A percentile compares a stretch with the other conserved stretches of the same genome.
Conservation (phyloP, 1,140 invertebrate species). For the Theocolax elegans region DNA sequence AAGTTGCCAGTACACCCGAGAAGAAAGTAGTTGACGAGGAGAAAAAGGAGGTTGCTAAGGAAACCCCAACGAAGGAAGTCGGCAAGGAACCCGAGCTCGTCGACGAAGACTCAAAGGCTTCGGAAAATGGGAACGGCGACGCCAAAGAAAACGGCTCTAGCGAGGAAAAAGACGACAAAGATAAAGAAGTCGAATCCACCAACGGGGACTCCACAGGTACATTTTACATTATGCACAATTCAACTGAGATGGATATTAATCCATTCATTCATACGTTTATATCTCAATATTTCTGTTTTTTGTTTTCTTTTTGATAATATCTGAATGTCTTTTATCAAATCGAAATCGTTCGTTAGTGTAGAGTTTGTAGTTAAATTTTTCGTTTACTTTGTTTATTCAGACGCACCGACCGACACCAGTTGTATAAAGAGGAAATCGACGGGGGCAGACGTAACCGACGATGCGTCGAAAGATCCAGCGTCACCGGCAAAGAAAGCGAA, state of each 20-base stretch:
- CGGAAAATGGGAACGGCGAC: constrained; percentile 55
- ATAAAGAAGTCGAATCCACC: constrained; percentile 71
- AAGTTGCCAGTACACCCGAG: constrained; percentile 70
- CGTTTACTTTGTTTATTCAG: constrained; percentile 48
- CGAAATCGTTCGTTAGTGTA: too few relatives aligned
- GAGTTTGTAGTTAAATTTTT: too few relatives aligned
- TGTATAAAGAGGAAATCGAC: constrained; percentile 80
- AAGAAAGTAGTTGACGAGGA: constrained; percentile 66
- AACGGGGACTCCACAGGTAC: constrained; percentile 68
- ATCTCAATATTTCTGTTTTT: too few relatives aligned
- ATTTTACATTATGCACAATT: too few relatives aligned
- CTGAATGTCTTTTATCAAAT: too few relatives aligned
- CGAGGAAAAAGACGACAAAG: constrained; percentile 65
- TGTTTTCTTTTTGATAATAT: too few relatives aligned
- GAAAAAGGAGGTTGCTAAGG: constrained; percentile 49
- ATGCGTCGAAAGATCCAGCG: constrained; percentile 68
- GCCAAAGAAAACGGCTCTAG: constrained; percentile 67
- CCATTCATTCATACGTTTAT: too few relatives aligned
- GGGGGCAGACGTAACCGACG: constrained; percentile 68
- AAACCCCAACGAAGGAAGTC: constrained; percentile 25
- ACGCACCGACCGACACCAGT: constrained; percentile 60
- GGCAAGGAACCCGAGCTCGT: constrained; percentile 44
- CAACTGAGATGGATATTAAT: too few relatives aligned
- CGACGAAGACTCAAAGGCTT: constrained; percentile 63
- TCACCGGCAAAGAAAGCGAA: constrained; percentile 80